phyloP scores from a whole-genome alignment of 2,113 vertebrate genomes.

The Scytalopus superciliaris region DNA sequence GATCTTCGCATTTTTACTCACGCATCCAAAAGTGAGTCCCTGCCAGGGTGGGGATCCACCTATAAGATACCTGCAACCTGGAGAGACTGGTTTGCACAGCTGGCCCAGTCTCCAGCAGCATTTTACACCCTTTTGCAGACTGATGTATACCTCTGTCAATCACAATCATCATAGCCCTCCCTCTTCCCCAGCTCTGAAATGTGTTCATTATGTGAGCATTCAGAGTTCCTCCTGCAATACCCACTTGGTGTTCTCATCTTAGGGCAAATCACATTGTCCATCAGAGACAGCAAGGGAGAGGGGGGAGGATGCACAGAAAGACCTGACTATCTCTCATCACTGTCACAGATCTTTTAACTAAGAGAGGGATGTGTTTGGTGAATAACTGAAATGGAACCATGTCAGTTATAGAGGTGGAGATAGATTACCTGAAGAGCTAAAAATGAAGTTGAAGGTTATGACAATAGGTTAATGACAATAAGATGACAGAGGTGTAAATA shows the following conservation, averaged over 20 bases:
- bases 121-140: not conserved
- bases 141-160: not conserved
- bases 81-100: not conserved
- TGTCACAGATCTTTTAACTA: not conserved
- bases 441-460: not conserved
- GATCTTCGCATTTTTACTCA: not conserved
- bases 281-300: rapidly evolving
- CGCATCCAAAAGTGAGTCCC: not conserved
- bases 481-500: not conserved
- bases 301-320: not conserved
- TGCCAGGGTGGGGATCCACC: rapidly evolving
- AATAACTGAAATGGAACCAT: not conserved
- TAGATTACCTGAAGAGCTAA: not conserved
- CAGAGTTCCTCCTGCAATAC: not conserved
- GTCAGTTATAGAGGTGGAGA: not conserved
- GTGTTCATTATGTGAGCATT: not conserved
- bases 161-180: not conserved
- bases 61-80: not conserved
- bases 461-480: not conserved
- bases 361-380: not conserved
- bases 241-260: not conserved
- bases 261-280: not conserved
- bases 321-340: rapidly evolving
- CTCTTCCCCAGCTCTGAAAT: not conserved
- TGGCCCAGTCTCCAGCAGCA: not conserved